Evolutionary conservation across 64 coral and sea anemone species (phyloP).

Genomic region (Montipora capricornis): DNA sequence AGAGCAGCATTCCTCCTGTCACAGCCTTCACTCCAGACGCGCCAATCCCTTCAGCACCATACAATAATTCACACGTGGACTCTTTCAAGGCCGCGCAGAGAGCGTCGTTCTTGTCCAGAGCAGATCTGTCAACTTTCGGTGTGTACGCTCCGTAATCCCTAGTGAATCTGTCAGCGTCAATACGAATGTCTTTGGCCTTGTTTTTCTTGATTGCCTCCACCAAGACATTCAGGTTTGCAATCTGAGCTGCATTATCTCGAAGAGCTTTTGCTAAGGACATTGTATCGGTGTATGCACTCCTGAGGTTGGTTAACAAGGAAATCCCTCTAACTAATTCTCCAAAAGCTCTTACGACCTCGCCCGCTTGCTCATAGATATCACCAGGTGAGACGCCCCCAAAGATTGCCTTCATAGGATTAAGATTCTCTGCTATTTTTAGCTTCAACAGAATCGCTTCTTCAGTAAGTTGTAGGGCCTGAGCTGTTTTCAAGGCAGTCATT

Average conservation of each 20-base stretch:
- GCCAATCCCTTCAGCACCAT: not conserved
- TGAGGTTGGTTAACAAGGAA: not conserved
- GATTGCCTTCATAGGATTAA: constrained; percentile 16
- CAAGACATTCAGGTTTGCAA: not conserved
- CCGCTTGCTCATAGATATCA: not conserved
- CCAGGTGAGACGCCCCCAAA: not conserved
- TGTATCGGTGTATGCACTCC: not conserved
- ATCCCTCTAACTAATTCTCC: not conserved
- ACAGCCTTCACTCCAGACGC: not conserved
- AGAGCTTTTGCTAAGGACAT: not conserved
- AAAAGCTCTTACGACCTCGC: not conserved
- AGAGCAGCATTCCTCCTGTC: not conserved
- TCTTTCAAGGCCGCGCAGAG: constrained; percentile 59
- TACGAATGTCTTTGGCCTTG: not conserved
- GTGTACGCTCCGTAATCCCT: constrained; percentile 28
- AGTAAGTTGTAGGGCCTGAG: not conserved
- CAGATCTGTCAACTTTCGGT: constrained; percentile 9
- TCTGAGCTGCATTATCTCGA: constrained; percentile 25
- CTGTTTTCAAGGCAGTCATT: not conserved
- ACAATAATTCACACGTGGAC: constrained; percentile 2
- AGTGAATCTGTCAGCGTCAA: constrained; percentile 35
- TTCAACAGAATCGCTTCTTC: not conserved
- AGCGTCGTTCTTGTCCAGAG: constrained; percentile 26
- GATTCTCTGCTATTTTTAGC: not conserved
- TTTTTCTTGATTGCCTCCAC: constrained; percentile 19